Evolutionary conservation across 2,113 vertebrate genomes (phyloP), one percentile per base, ranked within the genome.

Genomic region (Chloebia gouldiae): DNA sequence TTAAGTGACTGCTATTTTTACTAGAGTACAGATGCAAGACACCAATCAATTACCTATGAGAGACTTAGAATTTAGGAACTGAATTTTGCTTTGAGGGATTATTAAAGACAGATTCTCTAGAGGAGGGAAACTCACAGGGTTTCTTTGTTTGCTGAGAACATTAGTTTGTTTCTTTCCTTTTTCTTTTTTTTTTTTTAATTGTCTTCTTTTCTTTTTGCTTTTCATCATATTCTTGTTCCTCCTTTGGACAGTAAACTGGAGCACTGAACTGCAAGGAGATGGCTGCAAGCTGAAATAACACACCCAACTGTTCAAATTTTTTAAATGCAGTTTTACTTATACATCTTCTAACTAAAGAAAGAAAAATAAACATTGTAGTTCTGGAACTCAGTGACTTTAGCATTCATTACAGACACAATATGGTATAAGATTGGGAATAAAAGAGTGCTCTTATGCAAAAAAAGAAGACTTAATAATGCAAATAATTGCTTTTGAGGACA

Each of bases 271-370:
- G n/a, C 35, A 77, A 90, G 31, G 24, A 89, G 12, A 22, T 89
- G 95, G 27, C 42, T 13, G 4, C 49, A 95, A 94, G 88, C 75
- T 96, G 81, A 95, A 96, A 96, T 68, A 95, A 94, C 57, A 93
- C 25, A 78, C 15, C 18, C 40, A 9, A 8, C 45, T 89, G 13
- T 80, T 84, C 64, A 85, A 76, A 81, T 49, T 94, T 94, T 90
- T 78, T 87, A 68, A 95, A 60, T 4, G 2, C 30, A 91, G 35
- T 28, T 94, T 90, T 35, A 53, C 23, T 64, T 61, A 92, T 93
- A 91, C n/a, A 47, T 83, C 56, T 90, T 93, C 82, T 57, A 90
- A 86, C 72, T 77, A 82, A 89, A 88, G 85, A 82, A 89, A 88
- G 85, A 72, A 86, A 93, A 92, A 40, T 56, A 86, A 90, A 45